Base-by-base conservation (phyloP, 2,888 invertebrate species). In the Halocaridina rubra region DNA sequence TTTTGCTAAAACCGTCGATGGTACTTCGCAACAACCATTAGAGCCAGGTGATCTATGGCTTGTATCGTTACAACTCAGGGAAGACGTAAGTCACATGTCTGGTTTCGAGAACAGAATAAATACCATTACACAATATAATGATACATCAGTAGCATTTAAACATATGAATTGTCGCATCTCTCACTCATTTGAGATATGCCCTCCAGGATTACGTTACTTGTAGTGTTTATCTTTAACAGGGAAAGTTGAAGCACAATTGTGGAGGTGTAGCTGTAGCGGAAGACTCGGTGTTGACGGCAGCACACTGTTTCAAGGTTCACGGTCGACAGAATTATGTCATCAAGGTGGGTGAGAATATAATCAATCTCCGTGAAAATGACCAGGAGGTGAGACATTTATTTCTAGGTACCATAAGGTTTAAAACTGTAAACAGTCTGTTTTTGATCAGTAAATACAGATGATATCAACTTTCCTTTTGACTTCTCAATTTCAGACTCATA, bases 221-320 rank as follows among this genome's bases (percentile, higher is more conserved):
- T n/a, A n/a, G n/a, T n/a, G n/a, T n/a, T n/a, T n/a, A n/a, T n/a
- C n/a, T n/a, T n/a, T n/a, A 4, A 1, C 84, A 87, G 87, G 80
- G 74, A 4, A 71, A 53, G 13, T 67, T 85, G 22, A 84, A 84
- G 53, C 87, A 87, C 75, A 87, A 87, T 46, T 87, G 87, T 64
- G 87, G 84, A 1, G 87, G 87, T 3, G 87, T 87, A 0, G 61
- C 84, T 3, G 79, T 87, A 3, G 59, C 84, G 0, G 81, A 84
- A 13, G 81, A 85, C 71, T 72, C 67, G n/a, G 59, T 87, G 8
- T 16, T 87, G 16, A 81, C 87, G 3, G 87, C 87, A 8, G 87
- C 87, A 30, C 87, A 87, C 69, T 87, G 87, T 81, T 87, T 87
- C 75, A 87, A 78, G 76, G 77, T 57, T 13, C 85, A 87, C 69